Evolutionary conservation across 2,113 vertebrate species (phyloP).

Genomic region (Corythornis madagascariensis): DNA sequence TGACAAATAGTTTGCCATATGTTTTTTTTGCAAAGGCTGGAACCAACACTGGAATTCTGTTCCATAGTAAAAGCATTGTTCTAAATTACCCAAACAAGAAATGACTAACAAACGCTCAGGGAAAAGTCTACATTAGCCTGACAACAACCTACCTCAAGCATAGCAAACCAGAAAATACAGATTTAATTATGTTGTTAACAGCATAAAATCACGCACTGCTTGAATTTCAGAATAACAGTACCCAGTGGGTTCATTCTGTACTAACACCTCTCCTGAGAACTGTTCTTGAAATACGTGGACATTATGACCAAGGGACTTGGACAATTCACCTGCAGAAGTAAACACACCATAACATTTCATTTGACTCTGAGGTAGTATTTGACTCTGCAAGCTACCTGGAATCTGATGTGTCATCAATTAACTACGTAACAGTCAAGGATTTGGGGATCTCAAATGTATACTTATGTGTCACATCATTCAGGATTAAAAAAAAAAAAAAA

Average conservation of each 20-base stretch:
- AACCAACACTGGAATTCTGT: background rate
- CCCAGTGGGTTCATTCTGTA: background rate
- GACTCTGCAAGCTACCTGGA: background rate
- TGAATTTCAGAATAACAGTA: background rate
- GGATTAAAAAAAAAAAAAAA: no score
- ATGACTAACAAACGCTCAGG: background rate
- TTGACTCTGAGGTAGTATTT: background rate
- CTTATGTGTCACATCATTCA: background rate
- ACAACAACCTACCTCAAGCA: background rate
- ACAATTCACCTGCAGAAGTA: background rate
- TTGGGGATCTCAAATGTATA: background rate
- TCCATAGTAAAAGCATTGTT: background rate
- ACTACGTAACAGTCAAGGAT: background rate
- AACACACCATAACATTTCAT: background rate
- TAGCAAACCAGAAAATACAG: background rate
- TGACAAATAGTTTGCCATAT: background rate
- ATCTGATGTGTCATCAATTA: background rate
- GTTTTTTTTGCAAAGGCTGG: background rate
- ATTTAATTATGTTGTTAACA: background rate
- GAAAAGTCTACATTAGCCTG: background rate
- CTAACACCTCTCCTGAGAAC: no score
- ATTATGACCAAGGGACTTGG: background rate
- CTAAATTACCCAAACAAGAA: background rate
- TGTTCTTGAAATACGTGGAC: background rate
- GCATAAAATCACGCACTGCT: fast-evolving